Conservation (phyloP, 35 echinoderm and acorn worm species). For the Apostichopus parvimensis region DNA sequence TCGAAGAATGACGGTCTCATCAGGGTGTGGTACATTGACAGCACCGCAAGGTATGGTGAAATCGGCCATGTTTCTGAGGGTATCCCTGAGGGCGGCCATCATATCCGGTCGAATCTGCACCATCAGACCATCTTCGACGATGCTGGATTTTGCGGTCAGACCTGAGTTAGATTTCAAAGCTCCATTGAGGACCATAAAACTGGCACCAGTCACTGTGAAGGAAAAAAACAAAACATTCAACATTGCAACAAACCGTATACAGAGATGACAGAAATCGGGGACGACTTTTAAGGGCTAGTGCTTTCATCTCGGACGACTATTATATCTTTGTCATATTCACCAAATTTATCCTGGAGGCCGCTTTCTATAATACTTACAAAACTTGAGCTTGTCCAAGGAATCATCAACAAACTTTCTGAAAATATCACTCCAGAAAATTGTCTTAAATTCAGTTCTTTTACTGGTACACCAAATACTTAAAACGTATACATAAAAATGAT, state of each 20-base stretch:
- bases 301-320: no score
- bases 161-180: conserved; percentile 91
- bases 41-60: conserved; percentile 85
- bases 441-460: no score
- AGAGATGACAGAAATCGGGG: no score
- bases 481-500: no score
- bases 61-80: conserved; percentile 91
- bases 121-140: conserved; percentile 98
- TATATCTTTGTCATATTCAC: no score
- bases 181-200: conserved; percentile 98
- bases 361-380: no score
- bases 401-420: no score
- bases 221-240: background rate
- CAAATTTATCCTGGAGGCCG: no score
- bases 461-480: no score
- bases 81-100: conserved; percentile 80
- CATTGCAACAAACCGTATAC: background rate
- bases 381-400: no score
- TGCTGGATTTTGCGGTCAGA: conserved; percentile 96
- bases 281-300: no score
- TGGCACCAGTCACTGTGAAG: conserved; percentile 88
- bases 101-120: conserved; percentile 93
- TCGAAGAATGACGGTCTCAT: conserved; percentile 84
- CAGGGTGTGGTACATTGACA: conserved; percentile 58
- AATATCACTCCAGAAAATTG: no score